These are phyloP conservation scores for Drosophila yakuba DNA, from an alignment of 1,140 invertebrate genomes.

Conservation along the genomic window DNA sequence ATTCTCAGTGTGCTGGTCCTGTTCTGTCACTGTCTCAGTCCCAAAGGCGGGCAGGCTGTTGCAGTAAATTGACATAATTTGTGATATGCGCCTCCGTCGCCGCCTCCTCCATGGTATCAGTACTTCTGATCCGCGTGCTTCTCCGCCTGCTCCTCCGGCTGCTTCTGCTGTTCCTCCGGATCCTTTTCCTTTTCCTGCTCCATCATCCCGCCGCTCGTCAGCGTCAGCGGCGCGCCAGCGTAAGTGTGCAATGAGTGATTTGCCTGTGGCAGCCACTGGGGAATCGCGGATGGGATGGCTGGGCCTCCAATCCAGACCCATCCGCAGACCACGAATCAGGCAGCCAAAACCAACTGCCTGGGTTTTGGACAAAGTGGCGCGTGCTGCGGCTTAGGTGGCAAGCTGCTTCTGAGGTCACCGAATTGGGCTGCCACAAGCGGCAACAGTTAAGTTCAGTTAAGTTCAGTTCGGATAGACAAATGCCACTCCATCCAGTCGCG, in stretches of 20 bases:
- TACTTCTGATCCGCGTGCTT: background rate
- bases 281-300: conserved; percentile 12
- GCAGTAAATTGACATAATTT: conserved; percentile 82
- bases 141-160: background rate
- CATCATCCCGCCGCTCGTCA: conserved; percentile 23
- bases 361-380: conserved; percentile 73
- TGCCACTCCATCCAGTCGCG: conserved; percentile 38
- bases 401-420: conserved; percentile 70
- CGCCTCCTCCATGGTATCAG: conserved; percentile 17
- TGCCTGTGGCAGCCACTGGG: conserved; percentile 68
- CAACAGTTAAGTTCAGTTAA: conserved; percentile 66
- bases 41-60: conserved; percentile 44
- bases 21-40: conserved; percentile 36
- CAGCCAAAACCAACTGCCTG: conserved; percentile 65
- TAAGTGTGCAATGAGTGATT: conserved; percentile 83
- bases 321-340: conserved; percentile 51
- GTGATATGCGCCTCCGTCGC: conserved; percentile 55
- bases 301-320: background rate
- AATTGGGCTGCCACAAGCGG: conserved; percentile 49
- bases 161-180: background rate
- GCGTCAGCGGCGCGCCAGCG: conserved; percentile 58
- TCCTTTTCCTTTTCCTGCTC: background rate
- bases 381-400: conserved; percentile 77
- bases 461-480: conserved; percentile 62
- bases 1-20: background rate